phyloP scores from a whole-genome alignment of 2,888 invertebrate genomes.

The Chrysolina americana region DNA sequence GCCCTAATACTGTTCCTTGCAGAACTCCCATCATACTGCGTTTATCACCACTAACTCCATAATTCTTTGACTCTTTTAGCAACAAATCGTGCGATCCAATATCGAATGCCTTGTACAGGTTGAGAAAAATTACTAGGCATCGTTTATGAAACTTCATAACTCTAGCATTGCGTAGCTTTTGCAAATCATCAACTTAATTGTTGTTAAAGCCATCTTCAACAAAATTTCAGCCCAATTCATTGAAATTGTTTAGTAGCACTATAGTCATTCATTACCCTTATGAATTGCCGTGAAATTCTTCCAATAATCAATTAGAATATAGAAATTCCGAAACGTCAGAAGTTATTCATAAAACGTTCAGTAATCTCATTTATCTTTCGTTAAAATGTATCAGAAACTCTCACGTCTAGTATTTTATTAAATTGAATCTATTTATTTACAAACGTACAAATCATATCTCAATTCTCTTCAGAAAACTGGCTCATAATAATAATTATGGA shows the following conservation, averaged over 20 bases:
- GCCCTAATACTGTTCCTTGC: too few species aligned
- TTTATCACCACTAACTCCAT: too few species aligned
- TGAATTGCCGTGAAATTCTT: not conserved
- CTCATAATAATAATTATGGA: conserved; percentile 16
- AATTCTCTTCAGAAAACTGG: conserved; percentile 15
- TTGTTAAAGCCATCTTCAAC: not conserved
- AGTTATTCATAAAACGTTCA: conserved; percentile 8
- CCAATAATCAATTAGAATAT: conserved; percentile 12
- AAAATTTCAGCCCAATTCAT: not conserved
- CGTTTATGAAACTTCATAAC: too few species aligned
- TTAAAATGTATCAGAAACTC: conserved; percentile 25
- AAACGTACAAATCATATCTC: conserved; percentile 22
- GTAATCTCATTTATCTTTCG: conserved; percentile 24
- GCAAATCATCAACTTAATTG: too few species aligned
- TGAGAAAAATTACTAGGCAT: too few species aligned
- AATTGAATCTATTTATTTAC: conserved; percentile 23
- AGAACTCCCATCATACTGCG: too few species aligned
- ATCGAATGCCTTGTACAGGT: too few species aligned
- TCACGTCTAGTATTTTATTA: conserved; percentile 8
- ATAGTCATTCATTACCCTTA: not conserved
- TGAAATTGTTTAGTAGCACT: not conserved
- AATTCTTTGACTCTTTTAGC: too few species aligned
- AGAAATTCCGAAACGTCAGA: conserved; percentile 27
- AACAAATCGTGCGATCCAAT: too few species aligned
- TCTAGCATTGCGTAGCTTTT: too few species aligned